Evolutionary conservation across 2,113 vertebrate genomes (phyloP), one percentile per base, ranked within the genome.

Genomic region (Gambusia holbrooki): DNA sequence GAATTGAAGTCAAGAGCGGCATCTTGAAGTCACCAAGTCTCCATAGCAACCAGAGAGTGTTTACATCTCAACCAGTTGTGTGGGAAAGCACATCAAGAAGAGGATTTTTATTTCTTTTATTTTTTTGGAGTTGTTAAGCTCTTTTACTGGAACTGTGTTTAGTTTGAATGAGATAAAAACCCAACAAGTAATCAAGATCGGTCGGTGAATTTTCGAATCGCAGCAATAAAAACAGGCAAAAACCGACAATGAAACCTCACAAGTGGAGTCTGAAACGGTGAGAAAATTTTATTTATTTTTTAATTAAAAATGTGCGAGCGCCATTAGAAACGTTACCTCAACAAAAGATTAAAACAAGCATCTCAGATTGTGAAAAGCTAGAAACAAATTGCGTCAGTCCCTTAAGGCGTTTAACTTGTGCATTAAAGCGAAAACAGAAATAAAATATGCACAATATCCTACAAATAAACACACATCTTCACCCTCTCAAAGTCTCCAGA

Each of bases 381-480:
- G n/a, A 58, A 58, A 10, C 51, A 1, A 51, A 51, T 22, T 42
- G 0, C 0, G 15, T 15, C 14, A 42, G 13, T 42, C 40, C 40
- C 3, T 42, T 22, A 3, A 22, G 4, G 19, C 15, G 4, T 37
- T 65, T 33, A 28, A 66, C 4, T 15, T 66, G 17, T 40, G 30
- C 71, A 42, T 42, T 29, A 60, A 80, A 66, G 66, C 19, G 66
- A 54, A 13, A 65, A 65, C 60, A 42, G 35, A 45, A 35, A 12
- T 40, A 28, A 69, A 25, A 22, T 12, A 25, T n/a, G 66, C 60
- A 65, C n/a, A 58, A 66, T 28, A 72, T 25, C 51, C 25, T 22
- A 72, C 30, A 84, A 79, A 66, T 66, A 54, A 58, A 73, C 82
- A 66, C 73, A 85, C 65, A 66, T 84, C 79, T 87, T 3, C 62